These are phyloP conservation scores for Andrena marginata DNA, from an alignment of 2,888 invertebrate species.

Conservation along the genomic window DNA sequence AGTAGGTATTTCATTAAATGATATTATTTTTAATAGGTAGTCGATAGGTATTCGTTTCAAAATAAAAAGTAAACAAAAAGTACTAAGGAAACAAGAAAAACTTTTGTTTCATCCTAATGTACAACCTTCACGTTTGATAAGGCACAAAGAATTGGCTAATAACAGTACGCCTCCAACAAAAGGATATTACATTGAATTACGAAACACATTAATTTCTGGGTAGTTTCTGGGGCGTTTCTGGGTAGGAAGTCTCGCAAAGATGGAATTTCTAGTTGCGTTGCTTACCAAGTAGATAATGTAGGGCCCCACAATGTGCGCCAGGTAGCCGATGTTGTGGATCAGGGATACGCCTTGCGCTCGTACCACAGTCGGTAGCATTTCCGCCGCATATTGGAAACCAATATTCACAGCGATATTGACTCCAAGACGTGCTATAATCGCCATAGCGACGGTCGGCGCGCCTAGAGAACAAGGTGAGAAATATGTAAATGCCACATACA, in stretches of 20 bases:
- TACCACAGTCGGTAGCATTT: slow-evolving; percentile 94
- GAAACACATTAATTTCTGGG: neutral
- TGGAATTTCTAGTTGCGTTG: neutral
- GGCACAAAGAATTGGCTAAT: neutral
- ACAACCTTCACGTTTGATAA: neutral
- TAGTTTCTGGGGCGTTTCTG: no score
- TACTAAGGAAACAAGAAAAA: no score
- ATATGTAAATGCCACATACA: slow-evolving; percentile 46
- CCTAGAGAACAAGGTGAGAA: slow-evolving; percentile 83
- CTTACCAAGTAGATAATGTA: slow-evolving; percentile 94
- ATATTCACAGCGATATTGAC: slow-evolving; percentile 96
- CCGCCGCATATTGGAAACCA: slow-evolving; percentile 95
- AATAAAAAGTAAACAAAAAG: no score
- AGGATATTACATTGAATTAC: neutral
- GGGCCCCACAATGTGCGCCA: slow-evolving; percentile 93
- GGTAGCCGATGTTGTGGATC: slow-evolving; percentile 95
- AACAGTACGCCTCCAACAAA: neutral
- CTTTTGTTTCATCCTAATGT: no score
- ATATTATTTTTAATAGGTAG: no score
- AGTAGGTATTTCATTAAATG: no score
- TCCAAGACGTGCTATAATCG: slow-evolving; percentile 93
- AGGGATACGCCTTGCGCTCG: slow-evolving; percentile 94
- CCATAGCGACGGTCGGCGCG: slow-evolving; percentile 91
- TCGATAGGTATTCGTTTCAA: no score
- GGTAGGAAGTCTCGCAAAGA: neutral